A percentile compares a stretch with the other conserved stretches of the same genome.
phyloP scores from a whole-genome alignment of 1,140 invertebrate species.

The Contarinia nasturtii region DNA sequence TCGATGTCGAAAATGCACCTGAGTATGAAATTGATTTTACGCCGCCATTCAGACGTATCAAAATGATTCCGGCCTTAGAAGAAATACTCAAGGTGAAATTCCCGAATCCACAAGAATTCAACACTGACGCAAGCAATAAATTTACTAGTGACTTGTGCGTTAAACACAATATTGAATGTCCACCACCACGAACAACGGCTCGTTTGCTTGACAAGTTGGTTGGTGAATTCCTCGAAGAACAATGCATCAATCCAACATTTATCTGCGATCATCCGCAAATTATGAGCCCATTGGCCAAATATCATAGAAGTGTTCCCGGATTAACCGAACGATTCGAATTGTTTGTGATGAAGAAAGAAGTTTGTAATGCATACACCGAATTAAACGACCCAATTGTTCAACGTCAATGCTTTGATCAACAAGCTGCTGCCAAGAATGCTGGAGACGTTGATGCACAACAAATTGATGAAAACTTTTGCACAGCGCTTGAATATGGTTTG shows the following conservation, averaged over 20 bases:
- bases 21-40: conserved; percentile 88
- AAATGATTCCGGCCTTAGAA: conserved; percentile 84
- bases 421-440: conserved; percentile 90
- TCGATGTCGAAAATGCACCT: conserved; percentile 56
- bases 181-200: conserved; percentile 75
- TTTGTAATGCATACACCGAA: conserved; percentile 98
- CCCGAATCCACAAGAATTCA: conserved; percentile 49
- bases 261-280: conserved; percentile 96
- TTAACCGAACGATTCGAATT: conserved; percentile 92
- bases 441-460: conserved; percentile 97
- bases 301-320: conserved; percentile 72
- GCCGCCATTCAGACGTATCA: conserved; percentile 82
- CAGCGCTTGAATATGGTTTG: conserved; percentile 92
- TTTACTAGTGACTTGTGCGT: conserved; percentile 67
- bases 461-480: conserved; percentile 95
- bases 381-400: conserved; percentile 95
- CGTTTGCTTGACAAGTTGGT: conserved; percentile 92
- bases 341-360: conserved; percentile 93
- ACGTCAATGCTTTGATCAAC: conserved; percentile 81
- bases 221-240: conserved; percentile 89
- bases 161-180: conserved; percentile 81
- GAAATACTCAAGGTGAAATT: conserved; percentile 65
- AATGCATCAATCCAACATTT: conserved; percentile 92
- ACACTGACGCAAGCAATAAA: conserved; percentile 43
- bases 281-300: conserved; percentile 98